A percentile compares a stretch with the other conserved stretches of the same genome.
Evolutionary conservation across 2,888 invertebrate species (phyloP).

Genomic region (Hypselothyrea guttata): DNA sequence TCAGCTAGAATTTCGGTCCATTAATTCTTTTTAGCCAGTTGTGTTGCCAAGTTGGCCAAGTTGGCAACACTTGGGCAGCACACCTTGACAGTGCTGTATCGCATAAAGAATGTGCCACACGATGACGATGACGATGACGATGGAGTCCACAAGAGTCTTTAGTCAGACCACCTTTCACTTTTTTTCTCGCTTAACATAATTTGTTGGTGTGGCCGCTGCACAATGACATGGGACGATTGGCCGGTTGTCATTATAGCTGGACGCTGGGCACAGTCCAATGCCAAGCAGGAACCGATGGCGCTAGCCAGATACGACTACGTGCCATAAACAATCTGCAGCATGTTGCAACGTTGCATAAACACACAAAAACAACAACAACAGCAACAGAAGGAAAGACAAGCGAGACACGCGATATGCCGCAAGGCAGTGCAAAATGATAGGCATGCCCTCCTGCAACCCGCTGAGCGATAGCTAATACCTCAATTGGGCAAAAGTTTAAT

Average conservation of each 20-base stretch:
- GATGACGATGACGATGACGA: slow-evolving; percentile 28
- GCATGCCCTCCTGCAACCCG: not conserved
- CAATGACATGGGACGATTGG: slow-evolving; percentile 65
- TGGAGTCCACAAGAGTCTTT: slow-evolving; percentile 40
- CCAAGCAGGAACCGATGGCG: slow-evolving; percentile 72
- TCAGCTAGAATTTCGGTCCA: not conserved
- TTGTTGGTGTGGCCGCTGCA: slow-evolving; percentile 49
- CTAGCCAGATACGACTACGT: slow-evolving; percentile 27
- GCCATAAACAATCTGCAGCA: slow-evolving; percentile 13
- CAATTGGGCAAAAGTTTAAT: slow-evolving; percentile 52
- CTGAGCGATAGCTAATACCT: not conserved
- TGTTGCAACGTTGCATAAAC: slow-evolving; percentile 63
- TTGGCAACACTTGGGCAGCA: slow-evolving; percentile 17
- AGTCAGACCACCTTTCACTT: slow-evolving; percentile 73
- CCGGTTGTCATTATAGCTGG: slow-evolving; percentile 29
- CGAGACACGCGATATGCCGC: slow-evolving; percentile 58
- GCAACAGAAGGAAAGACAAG: not conserved
- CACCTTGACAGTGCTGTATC: slow-evolving; percentile 66
- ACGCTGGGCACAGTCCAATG: slow-evolving; percentile 66
- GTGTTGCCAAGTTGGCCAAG: too few species aligned
- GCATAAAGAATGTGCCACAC: slow-evolving; percentile 41
- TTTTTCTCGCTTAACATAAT: slow-evolving; percentile 10
- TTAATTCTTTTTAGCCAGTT: too few species aligned
- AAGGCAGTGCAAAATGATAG: slow-evolving; percentile 14
- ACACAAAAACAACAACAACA: slow-evolving; percentile 1